Base-by-base conservation (phyloP, 2,113 vertebrate genomes). In the Indri indri region DNA sequence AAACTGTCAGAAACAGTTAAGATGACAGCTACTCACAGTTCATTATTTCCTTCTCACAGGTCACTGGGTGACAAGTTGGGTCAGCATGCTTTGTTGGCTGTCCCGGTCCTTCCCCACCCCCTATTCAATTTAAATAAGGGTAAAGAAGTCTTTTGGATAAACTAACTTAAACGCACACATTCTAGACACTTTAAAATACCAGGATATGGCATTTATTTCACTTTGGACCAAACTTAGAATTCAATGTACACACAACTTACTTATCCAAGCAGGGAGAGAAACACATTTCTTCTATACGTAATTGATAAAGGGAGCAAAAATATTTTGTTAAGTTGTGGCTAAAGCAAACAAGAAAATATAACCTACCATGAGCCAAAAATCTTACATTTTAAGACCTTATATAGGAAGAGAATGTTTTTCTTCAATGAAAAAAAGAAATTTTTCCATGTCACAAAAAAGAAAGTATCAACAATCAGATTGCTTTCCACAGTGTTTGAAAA, bases 41-140 rank as follows among this genome's bases (percentile, higher is more conserved):
- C 99, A 99, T 99, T 99, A 99, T 99, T 99, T 99, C 99, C 99
- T 98, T 99, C 99, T 99, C 99, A 99, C 99, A 99, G 99, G 99
- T 99, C 99, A 99, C 98, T 99, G 99, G 99, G 99, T 99, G 99
- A 99, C 99, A 99, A 99, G 99, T 99, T 99, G 99, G 99, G 99
- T 99, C 99, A 99, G 98, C 98, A 96, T 98, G 99, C 99, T 99
- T 99, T 99, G 99, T 99, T 96, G 98, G 98, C 98, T 98, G 99
- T 98, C 99, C 95, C 98, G 98, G 97, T 98, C 98, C 97, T 98
- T 98, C 98, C 98, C 95, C 61, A 92, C 92, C 90, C 92, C 97
- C 97, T 95, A 97, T 95, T 98, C 98, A 97, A 94, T 98, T 96
- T 98, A 97, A 98, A 98, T 97, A 98, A 98, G 98, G 97, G 97